A percentile compares a stretch with the other conserved stretches of the same genome.
Conservation (phyloP, 2,113 vertebrate genomes). For the Gopherus evgoodei region DNA sequence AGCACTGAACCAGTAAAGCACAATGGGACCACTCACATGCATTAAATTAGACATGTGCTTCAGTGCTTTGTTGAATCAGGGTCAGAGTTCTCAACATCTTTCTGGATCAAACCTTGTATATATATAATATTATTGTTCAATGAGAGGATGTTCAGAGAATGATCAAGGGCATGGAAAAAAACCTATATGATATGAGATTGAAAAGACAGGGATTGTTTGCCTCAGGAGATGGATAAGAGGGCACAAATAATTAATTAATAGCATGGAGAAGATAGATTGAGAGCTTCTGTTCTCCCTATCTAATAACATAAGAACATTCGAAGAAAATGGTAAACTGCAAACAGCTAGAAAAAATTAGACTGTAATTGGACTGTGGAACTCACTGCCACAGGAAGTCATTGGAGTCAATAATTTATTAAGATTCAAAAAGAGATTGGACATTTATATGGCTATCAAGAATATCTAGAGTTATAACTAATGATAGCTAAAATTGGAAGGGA, state of each 20-base stretch:
- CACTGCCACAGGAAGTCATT: background rate
- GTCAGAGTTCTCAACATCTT: background rate
- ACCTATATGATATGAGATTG: background rate
- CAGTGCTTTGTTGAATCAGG: background rate
- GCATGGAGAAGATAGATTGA: background rate
- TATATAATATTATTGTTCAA: background rate
- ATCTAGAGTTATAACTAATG: background rate
- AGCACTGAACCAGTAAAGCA: slow-evolving; percentile 3
- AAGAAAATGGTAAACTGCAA: background rate
- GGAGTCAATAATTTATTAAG: background rate
- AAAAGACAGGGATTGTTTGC: background rate
- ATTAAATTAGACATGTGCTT: slow-evolving; percentile 33
- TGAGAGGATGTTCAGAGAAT: background rate
- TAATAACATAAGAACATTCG: background rate
- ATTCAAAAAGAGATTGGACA: background rate
- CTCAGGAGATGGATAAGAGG: background rate
- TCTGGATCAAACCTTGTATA: background rate
- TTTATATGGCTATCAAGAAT: background rate
- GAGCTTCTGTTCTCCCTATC: background rate
- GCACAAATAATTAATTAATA: background rate
- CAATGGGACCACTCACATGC: background rate
- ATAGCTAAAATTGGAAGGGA: background rate
- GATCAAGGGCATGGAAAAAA: background rate
- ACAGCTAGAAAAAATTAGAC: background rate
- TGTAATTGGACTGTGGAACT: background rate